Conservation (phyloP, 2,797 vertebrate species). For the Parauchenoglanis punctatus region DNA sequence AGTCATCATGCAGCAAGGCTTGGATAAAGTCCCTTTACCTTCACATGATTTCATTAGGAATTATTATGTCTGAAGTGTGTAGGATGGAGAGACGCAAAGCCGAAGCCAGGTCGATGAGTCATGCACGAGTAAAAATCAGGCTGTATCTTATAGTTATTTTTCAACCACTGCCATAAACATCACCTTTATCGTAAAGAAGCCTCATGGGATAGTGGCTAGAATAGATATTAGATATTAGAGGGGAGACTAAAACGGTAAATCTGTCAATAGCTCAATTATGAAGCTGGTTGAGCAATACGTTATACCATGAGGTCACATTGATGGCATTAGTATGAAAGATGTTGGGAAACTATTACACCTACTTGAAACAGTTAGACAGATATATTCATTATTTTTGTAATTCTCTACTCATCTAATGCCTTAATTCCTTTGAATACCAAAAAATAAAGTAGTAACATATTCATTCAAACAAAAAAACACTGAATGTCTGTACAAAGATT, state of each 20-base stretch:
- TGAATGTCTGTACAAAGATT: background rate
- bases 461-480: too few species aligned
- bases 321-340: background rate
- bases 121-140: background rate
- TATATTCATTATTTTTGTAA: background rate
- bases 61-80: background rate
- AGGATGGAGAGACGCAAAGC: background rate
- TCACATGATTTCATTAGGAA: background rate
- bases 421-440: background rate
- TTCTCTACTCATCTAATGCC: background rate
- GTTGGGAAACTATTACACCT: background rate
- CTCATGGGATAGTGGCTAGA: background rate
- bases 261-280: background rate
- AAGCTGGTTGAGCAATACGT: background rate
- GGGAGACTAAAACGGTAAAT: background rate
- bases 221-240: background rate
- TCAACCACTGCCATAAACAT: constrained; percentile 1
- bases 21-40: background rate
- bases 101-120: constrained; percentile 4
- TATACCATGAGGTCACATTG: background rate
- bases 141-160: constrained; percentile 25
- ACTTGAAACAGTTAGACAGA: background rate
- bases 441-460: background rate
- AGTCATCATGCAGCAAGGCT: background rate
- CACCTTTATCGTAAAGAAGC: background rate